These are phyloP conservation scores for Apocrypta bakeri DNA, from an alignment of 1,140 invertebrate genomes.

Conservation along the genomic window DNA sequence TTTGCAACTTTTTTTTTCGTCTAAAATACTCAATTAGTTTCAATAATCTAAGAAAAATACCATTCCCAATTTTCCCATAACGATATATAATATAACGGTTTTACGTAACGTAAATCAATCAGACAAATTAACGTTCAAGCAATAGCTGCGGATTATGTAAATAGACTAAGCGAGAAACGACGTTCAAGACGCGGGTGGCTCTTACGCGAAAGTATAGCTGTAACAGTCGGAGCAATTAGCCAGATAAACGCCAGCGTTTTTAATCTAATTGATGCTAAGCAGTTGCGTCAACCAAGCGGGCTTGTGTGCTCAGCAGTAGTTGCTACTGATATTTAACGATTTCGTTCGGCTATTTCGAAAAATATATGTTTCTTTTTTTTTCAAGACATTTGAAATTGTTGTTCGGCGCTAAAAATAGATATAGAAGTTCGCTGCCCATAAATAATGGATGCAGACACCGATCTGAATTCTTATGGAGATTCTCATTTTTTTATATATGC, in stretches of 20 bases:
- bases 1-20: no score
- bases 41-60: slow-evolving; percentile 15
- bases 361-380: not conserved
- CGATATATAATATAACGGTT: not conserved
- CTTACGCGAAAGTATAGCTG: not conserved
- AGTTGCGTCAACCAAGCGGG: slow-evolving; percentile 15
- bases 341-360: not conserved
- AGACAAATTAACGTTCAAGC: not conserved
- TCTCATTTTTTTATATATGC: not conserved
- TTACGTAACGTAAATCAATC: not conserved
- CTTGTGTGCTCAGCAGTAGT: no score
- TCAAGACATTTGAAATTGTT: no score
- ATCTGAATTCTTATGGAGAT: not conserved
- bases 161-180: not conserved
- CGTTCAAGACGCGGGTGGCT: not conserved
- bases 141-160: not conserved
- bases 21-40: no score
- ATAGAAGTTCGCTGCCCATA: no score
- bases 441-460: not conserved
- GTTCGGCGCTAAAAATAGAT: no score
- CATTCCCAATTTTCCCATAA: not conserved
- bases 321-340: not conserved
- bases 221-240: slow-evolving; percentile 7
- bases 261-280: slow-evolving; percentile 26
- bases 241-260: not conserved